phyloP scores from a whole-genome alignment of 2,113 vertebrate genomes.

The Anguilla japonica region DNA sequence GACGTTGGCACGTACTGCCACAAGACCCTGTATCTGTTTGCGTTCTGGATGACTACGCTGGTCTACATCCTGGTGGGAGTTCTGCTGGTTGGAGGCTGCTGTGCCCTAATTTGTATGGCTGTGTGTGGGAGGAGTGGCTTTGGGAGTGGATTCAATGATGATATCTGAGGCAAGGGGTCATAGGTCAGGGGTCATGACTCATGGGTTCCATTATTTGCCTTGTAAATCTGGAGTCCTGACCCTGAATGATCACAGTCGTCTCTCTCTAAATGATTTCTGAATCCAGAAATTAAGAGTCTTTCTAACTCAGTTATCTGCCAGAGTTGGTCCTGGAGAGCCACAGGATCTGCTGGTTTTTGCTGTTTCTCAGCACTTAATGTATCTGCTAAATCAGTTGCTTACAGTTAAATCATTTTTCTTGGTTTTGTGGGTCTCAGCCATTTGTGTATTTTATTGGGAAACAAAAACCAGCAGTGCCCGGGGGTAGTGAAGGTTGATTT shows the following conservation, averaged over 20 bases:
- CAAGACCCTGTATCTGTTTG: slow-evolving; percentile 55
- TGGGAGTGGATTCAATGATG: neutral
- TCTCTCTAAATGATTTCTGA: neutral
- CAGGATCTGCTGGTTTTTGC: too few species aligned
- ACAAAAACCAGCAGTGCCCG: neutral
- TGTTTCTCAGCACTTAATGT: too few species aligned
- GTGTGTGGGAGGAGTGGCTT: slow-evolving; percentile 12
- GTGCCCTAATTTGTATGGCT: slow-evolving; percentile 40
- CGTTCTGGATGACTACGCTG: slow-evolving; percentile 53
- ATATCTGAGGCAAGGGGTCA: slow-evolving; percentile 19
- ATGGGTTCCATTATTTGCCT: neutral
- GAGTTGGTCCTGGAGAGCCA: too few species aligned
- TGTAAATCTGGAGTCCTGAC: neutral
- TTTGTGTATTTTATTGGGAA: too few species aligned
- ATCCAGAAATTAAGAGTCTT: neutral
- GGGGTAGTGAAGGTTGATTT: neutral
- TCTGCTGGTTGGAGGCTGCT: slow-evolving; percentile 37
- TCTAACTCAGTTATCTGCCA: too few species aligned
- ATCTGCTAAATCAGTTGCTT: too few species aligned
- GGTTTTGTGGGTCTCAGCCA: too few species aligned
- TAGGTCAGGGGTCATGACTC: neutral
- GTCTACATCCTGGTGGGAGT: slow-evolving; percentile 48
- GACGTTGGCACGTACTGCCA: slow-evolving; percentile 25
- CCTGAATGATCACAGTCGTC: neutral
- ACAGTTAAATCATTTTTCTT: too few species aligned